A percentile compares a stretch with the other conserved stretches of the same genome.
Conservation (phyloP, 92 coral and sea anemone genomes). For the Chrysogorgia sp. region DNA sequence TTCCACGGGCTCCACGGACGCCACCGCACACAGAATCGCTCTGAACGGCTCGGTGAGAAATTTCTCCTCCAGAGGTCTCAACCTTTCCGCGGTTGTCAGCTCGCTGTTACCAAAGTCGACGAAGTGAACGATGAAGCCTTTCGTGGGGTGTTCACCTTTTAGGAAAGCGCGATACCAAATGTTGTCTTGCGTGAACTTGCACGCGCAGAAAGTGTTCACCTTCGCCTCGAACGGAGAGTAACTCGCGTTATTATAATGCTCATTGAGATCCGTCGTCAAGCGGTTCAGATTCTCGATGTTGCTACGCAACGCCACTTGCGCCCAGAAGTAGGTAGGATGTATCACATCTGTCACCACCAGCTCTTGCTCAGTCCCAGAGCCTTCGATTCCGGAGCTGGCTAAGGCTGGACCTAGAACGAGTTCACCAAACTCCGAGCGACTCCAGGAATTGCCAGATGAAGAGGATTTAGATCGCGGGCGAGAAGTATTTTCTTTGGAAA, state of each 20-base stretch:
- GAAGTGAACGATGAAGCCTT: constrained; percentile 56
- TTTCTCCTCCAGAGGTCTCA: constrained; percentile 66
- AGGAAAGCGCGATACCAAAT: constrained; percentile 77
- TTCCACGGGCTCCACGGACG: constrained; percentile 32
- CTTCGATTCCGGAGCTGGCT: neutral
- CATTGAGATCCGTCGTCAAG: neutral
- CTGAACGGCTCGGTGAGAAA: constrained; percentile 65
- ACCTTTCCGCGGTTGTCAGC: constrained; percentile 49
- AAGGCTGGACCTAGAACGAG: neutral
- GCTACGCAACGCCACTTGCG: constrained; percentile 48
- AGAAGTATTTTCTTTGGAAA: neutral
- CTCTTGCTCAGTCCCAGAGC: neutral
- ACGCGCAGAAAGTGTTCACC: constrained; percentile 1
- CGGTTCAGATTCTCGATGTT: constrained; percentile 6
- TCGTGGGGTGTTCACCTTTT: constrained; percentile 42
- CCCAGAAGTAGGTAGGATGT: constrained; percentile 82
- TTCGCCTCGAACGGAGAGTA: constrained; percentile 13
- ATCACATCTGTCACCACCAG: constrained; percentile 59
- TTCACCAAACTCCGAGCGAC: neutral
- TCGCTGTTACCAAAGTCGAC: constrained; percentile 87
- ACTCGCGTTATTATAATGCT: constrained; percentile 19
- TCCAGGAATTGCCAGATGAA: neutral
- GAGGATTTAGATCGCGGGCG: neutral
- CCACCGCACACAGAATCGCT: constrained; percentile 73
- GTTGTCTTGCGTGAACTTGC: neutral